Evolutionary conservation across 2,113 vertebrate species (phyloP), one percentile per base, ranked within the genome.

Genomic region (Nansenia antarctica): DNA sequence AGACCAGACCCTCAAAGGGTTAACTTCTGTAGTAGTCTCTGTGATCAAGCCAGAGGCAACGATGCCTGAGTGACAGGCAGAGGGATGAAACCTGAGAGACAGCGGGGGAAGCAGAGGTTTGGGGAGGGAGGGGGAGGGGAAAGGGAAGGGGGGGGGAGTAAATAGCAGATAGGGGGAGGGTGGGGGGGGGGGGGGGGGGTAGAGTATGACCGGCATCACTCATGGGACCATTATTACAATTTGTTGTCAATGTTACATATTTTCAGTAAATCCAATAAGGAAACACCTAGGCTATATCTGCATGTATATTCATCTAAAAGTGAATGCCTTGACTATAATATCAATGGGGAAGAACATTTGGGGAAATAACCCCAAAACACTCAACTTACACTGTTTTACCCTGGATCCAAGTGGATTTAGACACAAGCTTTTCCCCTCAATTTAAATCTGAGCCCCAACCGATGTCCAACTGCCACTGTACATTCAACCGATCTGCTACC

Each of bases 381-480:
- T 47, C 42, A 29, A 27, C 26, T 14, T 20, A 5, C 22, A 29
- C 14, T 55, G 12, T 5, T 55, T 27, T 26, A 4, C 53, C 12
- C 26, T 29, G 26, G 53, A 5, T 55, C 27, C 53, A 55, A 55
- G 26, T 55, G 22, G 14, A 24, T 55, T 7, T 14, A 12, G 24
- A 29, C 24, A 24, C 53, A 26, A 11, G 53, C 53, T 55, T 55
- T 27, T 29, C 26, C 26, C 18, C 18, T 30, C 27, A 58, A 29
- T 58, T 58, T 18, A 30, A 26, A 58, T 30, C 26, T 58, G 55
- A 32, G 55, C 55, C 30, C n/a, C n/a, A n/a, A n/a, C n/a, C n/a
- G n/a, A n/a, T n/a, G n/a, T n/a, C n/a, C 60, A 31, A 55, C 34
- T 57, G 37, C 57, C 29, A 69, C 47, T 74, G 62, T 49, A 35